Evolutionary conservation across 2,797 vertebrate genomes (phyloP).

Genomic region (Xiphorhynchus erythropygius): DNA sequence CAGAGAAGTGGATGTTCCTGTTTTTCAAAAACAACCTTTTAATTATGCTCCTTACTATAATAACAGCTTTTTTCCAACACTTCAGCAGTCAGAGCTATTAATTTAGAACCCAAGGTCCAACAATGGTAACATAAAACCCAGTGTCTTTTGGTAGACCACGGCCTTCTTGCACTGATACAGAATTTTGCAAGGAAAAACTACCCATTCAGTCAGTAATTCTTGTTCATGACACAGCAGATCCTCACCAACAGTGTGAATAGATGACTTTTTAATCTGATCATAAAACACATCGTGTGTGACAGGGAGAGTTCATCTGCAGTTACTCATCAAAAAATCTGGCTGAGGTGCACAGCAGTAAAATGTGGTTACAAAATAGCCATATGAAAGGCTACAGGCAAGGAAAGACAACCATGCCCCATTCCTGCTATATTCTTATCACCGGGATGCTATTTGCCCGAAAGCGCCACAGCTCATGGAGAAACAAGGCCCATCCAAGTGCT

Average conservation of each 20-base stretch:
- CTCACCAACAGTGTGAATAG: not conserved
- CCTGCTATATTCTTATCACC: not conserved
- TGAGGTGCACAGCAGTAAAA: not conserved
- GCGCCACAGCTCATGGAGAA: not conserved
- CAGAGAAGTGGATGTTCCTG: conserved; percentile 20
- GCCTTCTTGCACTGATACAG: not conserved
- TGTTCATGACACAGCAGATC: not conserved
- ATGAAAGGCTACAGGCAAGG: not conserved
- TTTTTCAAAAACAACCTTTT: conserved; percentile 38
- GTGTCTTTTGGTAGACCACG: accelerated
- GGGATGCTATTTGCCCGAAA: not conserved
- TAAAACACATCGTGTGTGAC: not conserved
- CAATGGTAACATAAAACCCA: not conserved
- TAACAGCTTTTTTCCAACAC: conserved; percentile 1
- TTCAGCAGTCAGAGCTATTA: not conserved
- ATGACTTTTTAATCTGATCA: not conserved
- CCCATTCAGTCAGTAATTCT: accelerated
- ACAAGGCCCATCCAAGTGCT: accelerated
- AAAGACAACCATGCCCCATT: not conserved
- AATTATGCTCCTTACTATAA: conserved; percentile 27
- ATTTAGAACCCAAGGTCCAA: not conserved
- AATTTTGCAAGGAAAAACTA: not conserved
- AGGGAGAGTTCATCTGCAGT: not conserved
- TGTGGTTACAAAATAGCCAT: not conserved
- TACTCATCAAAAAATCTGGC: not conserved